These are phyloP conservation scores for Drosophila heteroneura DNA, from an alignment of 2,888 invertebrate genomes.

Conservation along the genomic window DNA sequence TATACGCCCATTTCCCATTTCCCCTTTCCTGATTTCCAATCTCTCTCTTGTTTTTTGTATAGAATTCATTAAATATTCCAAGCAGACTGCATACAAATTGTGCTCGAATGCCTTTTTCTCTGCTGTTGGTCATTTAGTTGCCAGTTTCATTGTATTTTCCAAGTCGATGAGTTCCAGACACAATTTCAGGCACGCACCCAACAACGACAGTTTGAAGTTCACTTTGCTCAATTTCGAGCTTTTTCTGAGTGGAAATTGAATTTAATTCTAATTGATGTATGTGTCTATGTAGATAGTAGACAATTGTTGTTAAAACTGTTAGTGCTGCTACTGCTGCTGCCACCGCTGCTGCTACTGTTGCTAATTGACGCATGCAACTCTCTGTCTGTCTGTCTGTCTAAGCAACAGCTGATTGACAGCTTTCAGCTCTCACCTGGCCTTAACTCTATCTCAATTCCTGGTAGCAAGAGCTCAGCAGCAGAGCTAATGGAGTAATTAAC, in stretches of 20 bases:
- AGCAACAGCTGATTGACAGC: conserved; percentile 45
- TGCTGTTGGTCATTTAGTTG: conserved; percentile 63
- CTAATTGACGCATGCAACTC: conserved; percentile 62
- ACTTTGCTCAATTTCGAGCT: conserved; percentile 2
- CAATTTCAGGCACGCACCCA: conserved; percentile 3
- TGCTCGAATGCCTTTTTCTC: conserved; percentile 47
- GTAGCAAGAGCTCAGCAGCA: conserved; percentile 43
- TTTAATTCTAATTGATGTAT: conserved; percentile 56
- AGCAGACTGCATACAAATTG: conserved; percentile 61
- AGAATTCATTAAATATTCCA: conserved; percentile 74
- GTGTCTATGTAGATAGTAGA: not conserved
- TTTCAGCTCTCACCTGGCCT: conserved; percentile 22
- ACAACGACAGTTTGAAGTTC: not conserved
- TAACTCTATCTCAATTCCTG: conserved; percentile 1
- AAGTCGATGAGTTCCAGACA: conserved; percentile 39
- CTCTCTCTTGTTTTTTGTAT: not conserved
- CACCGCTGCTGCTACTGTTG: conserved; percentile 28
- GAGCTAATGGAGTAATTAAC: conserved; percentile 74
- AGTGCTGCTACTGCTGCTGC: conserved; percentile 13
- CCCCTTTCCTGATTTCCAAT: not conserved
- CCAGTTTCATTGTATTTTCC: conserved; percentile 67
- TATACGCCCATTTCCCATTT: conserved; percentile 11
- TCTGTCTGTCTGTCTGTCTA: conserved; percentile 7
- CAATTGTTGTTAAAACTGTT: conserved; percentile 1
- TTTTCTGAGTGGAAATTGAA: conserved; percentile 61